Evolutionary conservation across 2,113 vertebrate species (phyloP).

Genomic region (Cyphomyrus discorhynchus): DNA sequence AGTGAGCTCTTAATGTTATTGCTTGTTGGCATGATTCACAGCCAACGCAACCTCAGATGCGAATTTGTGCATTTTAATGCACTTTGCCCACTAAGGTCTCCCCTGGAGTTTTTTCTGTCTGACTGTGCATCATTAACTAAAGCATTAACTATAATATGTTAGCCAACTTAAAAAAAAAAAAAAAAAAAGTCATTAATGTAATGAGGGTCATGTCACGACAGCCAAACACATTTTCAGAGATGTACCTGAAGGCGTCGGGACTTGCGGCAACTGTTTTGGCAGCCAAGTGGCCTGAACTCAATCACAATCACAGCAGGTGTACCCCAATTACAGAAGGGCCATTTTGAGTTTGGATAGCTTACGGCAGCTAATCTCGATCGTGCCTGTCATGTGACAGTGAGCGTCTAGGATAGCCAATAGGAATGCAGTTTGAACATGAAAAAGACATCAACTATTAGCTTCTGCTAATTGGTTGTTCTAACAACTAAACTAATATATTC

Average conservation of each 20-base stretch:
- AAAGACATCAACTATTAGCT: background rate
- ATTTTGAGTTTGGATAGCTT: background rate
- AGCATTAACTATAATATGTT: background rate
- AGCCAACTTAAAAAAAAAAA: background rate
- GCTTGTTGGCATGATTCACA: background rate
- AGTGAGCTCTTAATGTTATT: background rate
- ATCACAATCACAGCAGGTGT: background rate
- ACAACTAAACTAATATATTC: background rate
- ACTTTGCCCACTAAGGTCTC: background rate
- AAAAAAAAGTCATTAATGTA: background rate
- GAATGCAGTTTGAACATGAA: background rate
- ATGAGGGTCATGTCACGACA: background rate
- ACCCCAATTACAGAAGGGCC: background rate
- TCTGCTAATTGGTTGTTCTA: background rate
- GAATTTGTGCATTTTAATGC: background rate
- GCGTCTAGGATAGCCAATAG: background rate
- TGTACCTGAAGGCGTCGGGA: background rate
- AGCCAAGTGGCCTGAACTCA: background rate
- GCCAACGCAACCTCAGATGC: background rate
- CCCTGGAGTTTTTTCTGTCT: background rate
- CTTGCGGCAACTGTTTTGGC: background rate
- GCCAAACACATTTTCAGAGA: background rate
- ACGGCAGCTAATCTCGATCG: background rate
- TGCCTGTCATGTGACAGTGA: background rate
- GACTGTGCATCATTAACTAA: background rate